These are phyloP conservation scores for Hucho hucho DNA, from an alignment of 2,113 vertebrate genomes.

Conservation along the genomic window DNA sequence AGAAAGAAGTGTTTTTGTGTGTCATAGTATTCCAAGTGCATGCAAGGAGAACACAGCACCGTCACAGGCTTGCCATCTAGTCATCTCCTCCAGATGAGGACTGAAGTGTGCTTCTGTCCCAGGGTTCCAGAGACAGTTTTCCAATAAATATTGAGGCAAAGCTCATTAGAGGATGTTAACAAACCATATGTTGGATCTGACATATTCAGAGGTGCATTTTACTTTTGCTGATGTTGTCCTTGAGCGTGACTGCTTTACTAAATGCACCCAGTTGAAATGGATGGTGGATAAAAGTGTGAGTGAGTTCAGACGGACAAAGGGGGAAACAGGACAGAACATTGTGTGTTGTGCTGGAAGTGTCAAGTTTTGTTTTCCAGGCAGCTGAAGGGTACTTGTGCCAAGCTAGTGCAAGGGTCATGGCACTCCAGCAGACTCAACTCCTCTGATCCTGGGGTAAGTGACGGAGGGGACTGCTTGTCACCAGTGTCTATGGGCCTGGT, in stretches of 20 bases:
- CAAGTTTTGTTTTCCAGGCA: not conserved
- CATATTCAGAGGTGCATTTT: conserved; percentile 14
- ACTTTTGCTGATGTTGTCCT: conserved; percentile 44
- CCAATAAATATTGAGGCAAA: not conserved
- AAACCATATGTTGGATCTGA: not conserved
- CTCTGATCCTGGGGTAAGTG: not conserved
- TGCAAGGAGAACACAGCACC: too few relatives aligned
- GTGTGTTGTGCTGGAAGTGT: not conserved
- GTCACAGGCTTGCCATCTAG: not conserved
- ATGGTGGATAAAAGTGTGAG: not conserved
- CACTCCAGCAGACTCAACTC: not conserved
- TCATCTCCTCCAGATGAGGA: not conserved
- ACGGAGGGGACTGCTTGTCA: not conserved
- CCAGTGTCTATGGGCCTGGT: not conserved
- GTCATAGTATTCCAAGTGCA: not conserved
- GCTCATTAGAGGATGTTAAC: not conserved
- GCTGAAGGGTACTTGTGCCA: conserved; percentile 11
- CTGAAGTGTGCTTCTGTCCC: not conserved
- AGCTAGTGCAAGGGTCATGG: conserved; percentile 18
- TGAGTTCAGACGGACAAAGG: not conserved
- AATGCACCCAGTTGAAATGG: conserved; percentile 7
- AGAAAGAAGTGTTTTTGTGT: not conserved
- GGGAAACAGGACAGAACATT: conserved; percentile 3
- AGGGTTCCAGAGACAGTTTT: not conserved
- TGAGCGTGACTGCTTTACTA: conserved; percentile 37